Evolutionary conservation across 2,888 invertebrate species (phyloP), one percentile per base, ranked within the genome.

Genomic region (Machimus rusticus): DNA sequence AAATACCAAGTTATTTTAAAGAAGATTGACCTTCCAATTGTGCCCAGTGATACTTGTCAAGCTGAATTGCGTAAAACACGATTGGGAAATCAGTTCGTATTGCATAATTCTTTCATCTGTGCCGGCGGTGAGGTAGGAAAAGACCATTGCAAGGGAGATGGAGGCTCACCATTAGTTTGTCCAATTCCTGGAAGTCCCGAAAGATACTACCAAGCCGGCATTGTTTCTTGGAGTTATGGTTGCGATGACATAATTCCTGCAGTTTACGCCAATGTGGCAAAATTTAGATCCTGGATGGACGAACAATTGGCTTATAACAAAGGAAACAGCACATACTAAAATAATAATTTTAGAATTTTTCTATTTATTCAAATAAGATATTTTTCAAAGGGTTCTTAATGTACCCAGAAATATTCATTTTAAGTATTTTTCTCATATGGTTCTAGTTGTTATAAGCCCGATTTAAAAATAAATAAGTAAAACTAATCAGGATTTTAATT

Each of bases 181-280:
- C 95, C 96, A 0, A 92, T 95, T 81, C 92, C 92, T 88, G 94
- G 94, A 43, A 89, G 89, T 78, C 89, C 89, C 0, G 87, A 90
- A 12, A 91, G 91, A n/a, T 92, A 88, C 66, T 91, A 91, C 86
- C 91, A 92, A 34, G 91, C 91, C 34, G 96, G 96, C 1, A 95
- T 97, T 66, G 97, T 97, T 0, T 95, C 97, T 0, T 97, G 97
- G 97, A 97, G 97, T 23, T 95, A 97, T 89, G 96, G 95, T 0
- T 97, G 97, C 90, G 96, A 96, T 0, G 93, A 93, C 23, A 93
- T 94, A 66, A 93, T 94, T 23, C 97, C 96, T 0, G 97, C 96
- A 0, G 96, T 96, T 0, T 97, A 97, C 91, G 96, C 95, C 0
- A 95, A 95, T 91, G 94, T 97, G 1, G 93, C 95, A 0, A 91